Evolutionary conservation across 2,113 vertebrate species (phyloP), one percentile per base, ranked within the genome.

Genomic region (Anhinga anhinga): DNA sequence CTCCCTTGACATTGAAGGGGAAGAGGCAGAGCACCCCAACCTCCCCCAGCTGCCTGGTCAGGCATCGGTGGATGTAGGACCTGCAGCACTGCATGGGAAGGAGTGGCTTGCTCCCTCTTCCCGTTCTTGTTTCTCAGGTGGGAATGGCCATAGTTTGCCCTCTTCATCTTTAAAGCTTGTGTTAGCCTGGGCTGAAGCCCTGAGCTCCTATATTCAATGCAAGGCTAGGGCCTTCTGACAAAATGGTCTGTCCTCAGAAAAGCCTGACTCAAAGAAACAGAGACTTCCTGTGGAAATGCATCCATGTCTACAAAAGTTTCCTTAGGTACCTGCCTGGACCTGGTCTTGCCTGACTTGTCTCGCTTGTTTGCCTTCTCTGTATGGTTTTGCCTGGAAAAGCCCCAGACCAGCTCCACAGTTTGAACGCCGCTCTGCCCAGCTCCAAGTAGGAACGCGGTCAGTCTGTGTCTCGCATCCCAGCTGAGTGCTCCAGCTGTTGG

Each of bases 131-230:
- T 81, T 74, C 22, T 84, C 23, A 45, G 1, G 2, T 73, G 27
- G 26, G 10, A 81, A 78, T 15, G 27, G 21, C 47, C 38, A 47
- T 2, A 1, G 10, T 70, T 84, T 86, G 52, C 23, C 16, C 7
- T 30, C 25, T 70, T 73, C 27, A 30, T 29, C 76, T 86, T 79
- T 30, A 74, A 85, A 84, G 8, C 29, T 22, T 55, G 21, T 3
- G 1, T 10, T 21, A 85, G 58, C 21, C 69, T 36, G 19, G 1
- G 1, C 21, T 40, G 76, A 71, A 70, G 58, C 2, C 4, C 8
- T 0, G 0, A 73, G 62, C 27, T 67, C 27, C 23, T 15, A 15
- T 19, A 16, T 20, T 34, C 16, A 66, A 34, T 0, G 1, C 6
- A 53, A 77, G n/a, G 20, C 36, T 69, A 15, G 26, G 34, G 32